phyloP scores from a whole-genome alignment of 2,888 invertebrate genomes.

The Blera fallax region DNA sequence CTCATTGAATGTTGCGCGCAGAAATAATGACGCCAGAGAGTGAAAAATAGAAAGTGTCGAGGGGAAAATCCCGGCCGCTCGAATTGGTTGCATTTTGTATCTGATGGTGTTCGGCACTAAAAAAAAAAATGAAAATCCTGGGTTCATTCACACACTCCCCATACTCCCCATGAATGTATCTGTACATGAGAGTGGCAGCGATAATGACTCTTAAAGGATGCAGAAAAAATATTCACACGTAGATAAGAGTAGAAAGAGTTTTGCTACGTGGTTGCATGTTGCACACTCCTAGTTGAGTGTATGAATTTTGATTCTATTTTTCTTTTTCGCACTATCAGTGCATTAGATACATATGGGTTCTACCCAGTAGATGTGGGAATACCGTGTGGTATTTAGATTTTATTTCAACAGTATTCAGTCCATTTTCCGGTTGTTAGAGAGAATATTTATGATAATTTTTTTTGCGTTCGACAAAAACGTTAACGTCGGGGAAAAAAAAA shows the following conservation, averaged over 20 bases:
- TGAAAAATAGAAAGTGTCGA: constrained; percentile 27
- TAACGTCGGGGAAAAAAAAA: background rate
- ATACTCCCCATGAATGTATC: background rate
- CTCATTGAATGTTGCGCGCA: constrained; percentile 42
- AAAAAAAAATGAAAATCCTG: constrained; percentile 18
- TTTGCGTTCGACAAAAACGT: background rate
- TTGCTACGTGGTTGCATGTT: constrained; percentile 25
- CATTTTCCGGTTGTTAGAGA: constrained; percentile 60
- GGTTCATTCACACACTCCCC: constrained; percentile 38
- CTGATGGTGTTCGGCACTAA: background rate
- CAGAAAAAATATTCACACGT: constrained; percentile 41
- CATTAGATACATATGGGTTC: constrained; percentile 33
- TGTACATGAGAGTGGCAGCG: constrained; percentile 1
- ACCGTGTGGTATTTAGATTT: constrained; percentile 38
- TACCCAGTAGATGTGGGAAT: background rate
- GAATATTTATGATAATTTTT: constrained; percentile 56
- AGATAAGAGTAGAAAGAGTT: constrained; percentile 10
- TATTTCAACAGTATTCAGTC: constrained; percentile 38
- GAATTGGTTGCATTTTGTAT: background rate
- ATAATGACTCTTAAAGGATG: constrained; percentile 63
- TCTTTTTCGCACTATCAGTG: background rate
- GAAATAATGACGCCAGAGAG: constrained; percentile 31
- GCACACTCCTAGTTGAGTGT: constrained; percentile 42
- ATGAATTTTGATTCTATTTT: constrained; percentile 55
- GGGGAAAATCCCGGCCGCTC: background rate